Percentiles rank a stretch among this genome's conserved stretches.
phyloP scores from a whole-genome alignment of 2,888 invertebrate species.

The Clunio marinus region DNA sequence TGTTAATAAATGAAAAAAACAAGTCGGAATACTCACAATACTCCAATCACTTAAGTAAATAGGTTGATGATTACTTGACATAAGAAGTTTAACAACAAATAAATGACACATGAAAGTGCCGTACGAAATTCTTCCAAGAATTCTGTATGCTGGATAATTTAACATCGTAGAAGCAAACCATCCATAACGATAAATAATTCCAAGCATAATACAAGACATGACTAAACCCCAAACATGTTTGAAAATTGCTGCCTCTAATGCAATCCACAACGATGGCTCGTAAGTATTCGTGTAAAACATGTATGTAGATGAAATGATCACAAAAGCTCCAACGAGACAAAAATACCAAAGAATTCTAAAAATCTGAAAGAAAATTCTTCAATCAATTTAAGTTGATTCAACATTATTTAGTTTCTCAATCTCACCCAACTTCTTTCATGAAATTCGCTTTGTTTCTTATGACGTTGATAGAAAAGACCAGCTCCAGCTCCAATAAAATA shows the following conservation, averaged over 20 bases:
- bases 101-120: conserved; percentile 2
- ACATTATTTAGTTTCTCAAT: no score
- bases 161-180: neutral
- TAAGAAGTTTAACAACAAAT: conserved; percentile 11
- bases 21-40: conserved; percentile 15
- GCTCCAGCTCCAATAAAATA: neutral
- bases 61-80: neutral
- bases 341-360: neutral
- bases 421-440: no score
- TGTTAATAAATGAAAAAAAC: no score
- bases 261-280: neutral
- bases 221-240: conserved; percentile 3
- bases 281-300: neutral
- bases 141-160: neutral
- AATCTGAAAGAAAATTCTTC: neutral
- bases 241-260: neutral
- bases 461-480: neutral
- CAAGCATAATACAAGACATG: neutral
- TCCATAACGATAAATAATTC: neutral
- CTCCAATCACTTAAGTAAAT: neutral
- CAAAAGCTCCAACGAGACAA: neutral
- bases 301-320: neutral
- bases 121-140: conserved; percentile 24
- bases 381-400: neutral
- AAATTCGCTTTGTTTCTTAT: neutral